Conservation (phyloP, 2,797 vertebrate species). For the Hydrolagus colliei region DNA sequence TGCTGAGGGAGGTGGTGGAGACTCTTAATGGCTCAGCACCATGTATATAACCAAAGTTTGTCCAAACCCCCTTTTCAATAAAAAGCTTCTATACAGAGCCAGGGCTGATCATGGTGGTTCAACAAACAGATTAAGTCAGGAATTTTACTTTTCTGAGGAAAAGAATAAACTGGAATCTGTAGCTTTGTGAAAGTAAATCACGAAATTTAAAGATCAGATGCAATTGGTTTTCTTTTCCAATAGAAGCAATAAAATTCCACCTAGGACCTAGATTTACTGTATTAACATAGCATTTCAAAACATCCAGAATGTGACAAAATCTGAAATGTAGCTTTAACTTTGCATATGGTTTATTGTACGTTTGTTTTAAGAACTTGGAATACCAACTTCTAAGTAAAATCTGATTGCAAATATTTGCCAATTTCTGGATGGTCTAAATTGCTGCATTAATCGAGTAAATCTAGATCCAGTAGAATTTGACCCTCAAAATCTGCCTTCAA, state of each 20-base stretch:
- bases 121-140: conserved; percentile 49
- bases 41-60: conserved; percentile 63
- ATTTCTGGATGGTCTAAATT: too few relatives aligned
- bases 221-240: not conserved
- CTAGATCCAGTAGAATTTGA: too few relatives aligned
- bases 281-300: too few relatives aligned
- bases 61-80: conserved; percentile 55
- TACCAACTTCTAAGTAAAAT: too few relatives aligned
- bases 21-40: conserved; percentile 58
- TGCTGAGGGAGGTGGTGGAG: conserved; percentile 50
- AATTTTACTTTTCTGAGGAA: conserved; percentile 37
- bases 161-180: conserved; percentile 17
- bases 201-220: not conserved
- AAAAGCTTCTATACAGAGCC: conserved; percentile 61
- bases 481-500: too few relatives aligned
- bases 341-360: too few relatives aligned
- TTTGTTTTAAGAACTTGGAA: too few relatives aligned
- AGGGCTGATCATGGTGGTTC: conserved; percentile 55
- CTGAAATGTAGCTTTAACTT: too few relatives aligned
- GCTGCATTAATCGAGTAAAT: too few relatives aligned
- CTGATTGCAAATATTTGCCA: too few relatives aligned
- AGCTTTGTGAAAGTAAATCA: conserved; percentile 7
- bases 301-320: too few relatives aligned
- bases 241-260: not conserved
- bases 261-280: too few relatives aligned